Evolutionary conservation across 2,113 vertebrate genomes (phyloP).

Genomic region (Seriola rivoliana): DNA sequence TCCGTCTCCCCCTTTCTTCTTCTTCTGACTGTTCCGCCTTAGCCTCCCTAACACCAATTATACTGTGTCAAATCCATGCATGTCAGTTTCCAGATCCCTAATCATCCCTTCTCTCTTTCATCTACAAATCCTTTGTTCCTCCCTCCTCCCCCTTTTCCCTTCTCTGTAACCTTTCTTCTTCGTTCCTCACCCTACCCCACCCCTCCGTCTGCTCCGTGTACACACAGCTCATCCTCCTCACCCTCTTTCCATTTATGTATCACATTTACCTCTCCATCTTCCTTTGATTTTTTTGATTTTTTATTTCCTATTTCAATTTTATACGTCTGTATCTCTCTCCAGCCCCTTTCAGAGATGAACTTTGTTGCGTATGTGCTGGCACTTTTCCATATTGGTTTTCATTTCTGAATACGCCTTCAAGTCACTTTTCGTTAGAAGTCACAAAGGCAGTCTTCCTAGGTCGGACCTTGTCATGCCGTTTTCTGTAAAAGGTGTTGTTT

Average conservation of each 20-base stretch:
- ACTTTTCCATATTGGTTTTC: slow-evolving; percentile 25
- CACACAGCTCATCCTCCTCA: slow-evolving; percentile 46
- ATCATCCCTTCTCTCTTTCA: slow-evolving; percentile 81
- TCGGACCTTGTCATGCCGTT: not conserved
- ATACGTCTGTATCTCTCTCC: not conserved
- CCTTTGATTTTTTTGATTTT: slow-evolving; percentile 30
- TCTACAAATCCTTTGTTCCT: slow-evolving; percentile 79
- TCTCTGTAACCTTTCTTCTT: slow-evolving; percentile 68
- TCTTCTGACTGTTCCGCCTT: slow-evolving; percentile 54
- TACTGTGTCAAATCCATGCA: slow-evolving; percentile 82
- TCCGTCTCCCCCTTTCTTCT: slow-evolving; percentile 12
- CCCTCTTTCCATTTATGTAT: slow-evolving; percentile 57
- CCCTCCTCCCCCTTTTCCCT: slow-evolving; percentile 55
- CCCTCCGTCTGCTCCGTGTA: slow-evolving; percentile 48
- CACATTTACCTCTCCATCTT: slow-evolving; percentile 34
- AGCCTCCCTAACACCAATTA: slow-evolving; percentile 80
- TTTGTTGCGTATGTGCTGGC: slow-evolving; percentile 12
- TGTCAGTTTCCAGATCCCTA: slow-evolving; percentile 82
- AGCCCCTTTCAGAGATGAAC: slow-evolving; percentile 9
- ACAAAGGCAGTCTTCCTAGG: not conserved
- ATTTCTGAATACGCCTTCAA: slow-evolving; percentile 10
- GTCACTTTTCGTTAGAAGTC: slow-evolving; percentile 28
- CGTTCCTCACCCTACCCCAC: slow-evolving; percentile 54
- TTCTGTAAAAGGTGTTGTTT: slow-evolving; percentile 12
- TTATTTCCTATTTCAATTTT: slow-evolving; percentile 49